These are phyloP conservation scores for Encarsia formosa DNA, from an alignment of 2,888 invertebrate species.

Conservation along the genomic window DNA sequence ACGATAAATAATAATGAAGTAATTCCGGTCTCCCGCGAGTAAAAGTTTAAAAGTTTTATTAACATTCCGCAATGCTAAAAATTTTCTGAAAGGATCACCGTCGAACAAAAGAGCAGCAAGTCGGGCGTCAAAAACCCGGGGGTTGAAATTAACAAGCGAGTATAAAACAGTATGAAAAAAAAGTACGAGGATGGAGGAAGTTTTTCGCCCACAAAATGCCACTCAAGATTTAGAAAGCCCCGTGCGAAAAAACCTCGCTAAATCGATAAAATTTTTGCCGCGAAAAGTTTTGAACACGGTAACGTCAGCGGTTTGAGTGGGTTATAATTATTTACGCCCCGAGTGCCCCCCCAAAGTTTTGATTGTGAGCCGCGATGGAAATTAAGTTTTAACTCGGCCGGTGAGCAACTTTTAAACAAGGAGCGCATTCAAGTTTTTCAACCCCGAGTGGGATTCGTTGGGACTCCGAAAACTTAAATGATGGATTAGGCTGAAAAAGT, in stretches of 20 bases:
- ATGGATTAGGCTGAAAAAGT: too few species aligned
- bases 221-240: background rate
- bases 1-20: too few species aligned
- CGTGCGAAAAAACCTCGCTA: background rate
- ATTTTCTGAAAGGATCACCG: background rate
- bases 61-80: background rate
- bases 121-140: background rate
- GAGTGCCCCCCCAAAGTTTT: conserved; percentile 34
- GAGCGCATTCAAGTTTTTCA: background rate
- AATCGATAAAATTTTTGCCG: background rate
- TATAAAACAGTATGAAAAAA: conserved; percentile 8
- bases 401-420: conserved; percentile 5
- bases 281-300: conserved; percentile 9
- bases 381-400: conserved; percentile 25
- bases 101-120: background rate
- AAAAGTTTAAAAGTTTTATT: background rate
- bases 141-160: background rate
- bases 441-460: too few species aligned
- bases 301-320: conserved; percentile 27
- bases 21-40: too few species aligned
- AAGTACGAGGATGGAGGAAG: background rate
- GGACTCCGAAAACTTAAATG: too few species aligned
- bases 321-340: conserved; percentile 41
- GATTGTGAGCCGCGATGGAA: conserved; percentile 29
- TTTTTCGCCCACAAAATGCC: too few species aligned